Evolutionary conservation across 2,888 invertebrate species (phyloP), one percentile per base, ranked within the genome.

Genomic region (Lithophane ornitopus): DNA sequence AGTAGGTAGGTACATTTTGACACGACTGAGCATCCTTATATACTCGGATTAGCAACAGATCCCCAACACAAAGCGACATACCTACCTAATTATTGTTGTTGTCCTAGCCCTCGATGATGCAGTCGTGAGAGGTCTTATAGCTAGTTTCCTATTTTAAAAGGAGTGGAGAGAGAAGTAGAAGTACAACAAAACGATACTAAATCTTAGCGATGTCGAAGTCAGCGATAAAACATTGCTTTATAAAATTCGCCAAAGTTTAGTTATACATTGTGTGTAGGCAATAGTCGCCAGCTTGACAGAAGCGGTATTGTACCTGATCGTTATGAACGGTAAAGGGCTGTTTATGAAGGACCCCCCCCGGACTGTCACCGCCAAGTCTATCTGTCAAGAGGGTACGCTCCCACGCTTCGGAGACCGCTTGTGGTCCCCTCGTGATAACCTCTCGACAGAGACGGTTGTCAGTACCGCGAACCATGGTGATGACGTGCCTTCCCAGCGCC

Each of bases 301-400:
- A 34, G 16, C 16, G 16, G 11, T 16, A 52, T 22, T 52, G 62
- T 87, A 87, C 87, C 82, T 87, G 82, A 68, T 80, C 76, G 52
- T 80, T 62, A 73, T 49, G 65, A 82, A 79, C 56, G 54, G 54
- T 73, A 72, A 70, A 72, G 77, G 58, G 46, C 58, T 26, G 73
- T 7, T 69, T 16, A n/a, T 41, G 70, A 54, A 49, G 58, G n/a
- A n/a, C n/a, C 28, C 26, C 7, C 41, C 22, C 26, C 22, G 8
- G 22, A 22, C 49, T 68, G 61, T 34, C 14, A 49, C 41, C 34
- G n/a, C 44, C 41, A 8, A 28, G 46, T 62, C 41, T 52, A 52
- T 58, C 22, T 70, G 26, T 44, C 68, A 46, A 68, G 49, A 26
- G 28, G 9, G 14, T 12, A 8, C 61, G 28, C n/a, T 14, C 16